phyloP scores from a whole-genome alignment of 1,140 invertebrate species.

The Brachionus angularis region DNA sequence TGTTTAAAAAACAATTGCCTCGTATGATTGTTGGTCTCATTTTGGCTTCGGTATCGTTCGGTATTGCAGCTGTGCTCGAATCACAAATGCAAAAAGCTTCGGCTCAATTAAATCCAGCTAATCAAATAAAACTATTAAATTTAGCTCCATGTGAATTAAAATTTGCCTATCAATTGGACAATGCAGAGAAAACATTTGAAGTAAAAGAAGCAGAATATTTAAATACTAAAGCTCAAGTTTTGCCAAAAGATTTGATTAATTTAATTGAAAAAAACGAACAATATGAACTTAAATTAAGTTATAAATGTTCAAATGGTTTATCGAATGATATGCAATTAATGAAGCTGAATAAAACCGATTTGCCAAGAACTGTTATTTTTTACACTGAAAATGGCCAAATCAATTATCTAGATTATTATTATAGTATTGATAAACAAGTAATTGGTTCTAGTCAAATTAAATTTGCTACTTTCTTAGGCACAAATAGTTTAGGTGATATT shows the following conservation, averaged over 20 bases:
- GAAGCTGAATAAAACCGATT: not conserved
- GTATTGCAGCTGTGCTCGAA: conserved; percentile 80
- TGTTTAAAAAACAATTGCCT: conserved; percentile 65
- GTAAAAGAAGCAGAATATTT: not conserved
- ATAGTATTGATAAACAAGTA: not conserved
- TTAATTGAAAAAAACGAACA: not conserved
- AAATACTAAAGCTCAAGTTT: not conserved
- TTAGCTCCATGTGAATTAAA: conserved; percentile 1
- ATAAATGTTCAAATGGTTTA: not conserved
- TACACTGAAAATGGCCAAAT: not conserved
- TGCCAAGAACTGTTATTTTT: not conserved
- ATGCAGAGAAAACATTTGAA: not conserved
- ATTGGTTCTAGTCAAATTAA: not conserved
- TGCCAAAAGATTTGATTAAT: not conserved
- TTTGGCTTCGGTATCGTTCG: conserved; percentile 75
- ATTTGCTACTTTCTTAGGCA: too few species aligned
- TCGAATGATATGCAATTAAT: not conserved
- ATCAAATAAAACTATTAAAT: conserved; percentile 15
- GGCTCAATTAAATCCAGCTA: not conserved
- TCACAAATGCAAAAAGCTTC: conserved; percentile 65
- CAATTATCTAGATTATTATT: not conserved
- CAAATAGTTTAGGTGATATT: too few species aligned
- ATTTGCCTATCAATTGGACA: not conserved
- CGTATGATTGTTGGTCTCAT: conserved; percentile 75
- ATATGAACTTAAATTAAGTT: not conserved